Evolutionary conservation across 2,113 vertebrate genomes (phyloP).

Genomic region (Bos javanicus): DNA sequence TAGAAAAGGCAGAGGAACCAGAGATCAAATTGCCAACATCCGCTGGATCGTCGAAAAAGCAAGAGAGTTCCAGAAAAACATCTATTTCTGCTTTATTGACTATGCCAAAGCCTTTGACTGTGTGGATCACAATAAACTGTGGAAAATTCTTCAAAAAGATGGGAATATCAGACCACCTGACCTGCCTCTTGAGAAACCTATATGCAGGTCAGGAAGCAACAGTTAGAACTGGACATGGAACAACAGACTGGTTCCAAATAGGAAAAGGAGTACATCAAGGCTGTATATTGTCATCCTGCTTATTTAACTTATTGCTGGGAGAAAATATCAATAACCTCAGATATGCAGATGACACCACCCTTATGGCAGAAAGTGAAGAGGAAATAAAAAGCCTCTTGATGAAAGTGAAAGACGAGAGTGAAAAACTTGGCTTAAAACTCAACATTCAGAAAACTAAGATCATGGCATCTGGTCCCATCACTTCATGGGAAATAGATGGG

Average conservation of each 20-base stretch:
- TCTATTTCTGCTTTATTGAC: not conserved
- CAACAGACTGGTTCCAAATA: not conserved
- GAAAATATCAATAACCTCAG: not conserved
- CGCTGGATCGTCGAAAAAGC: fast-evolving
- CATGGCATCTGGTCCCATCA: not conserved
- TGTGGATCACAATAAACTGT: not conserved
- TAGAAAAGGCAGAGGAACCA: not conserved
- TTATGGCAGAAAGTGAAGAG: not conserved
- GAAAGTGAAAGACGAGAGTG: not conserved
- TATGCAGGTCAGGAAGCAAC: not conserved
- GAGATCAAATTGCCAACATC: not conserved
- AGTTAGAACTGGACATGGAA: not conserved
- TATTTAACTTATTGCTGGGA: not conserved
- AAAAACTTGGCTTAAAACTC: not conserved
- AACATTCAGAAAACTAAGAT: not conserved
- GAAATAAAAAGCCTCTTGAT: not conserved
- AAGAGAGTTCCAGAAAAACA: not conserved
- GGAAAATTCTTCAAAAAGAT: not conserved
- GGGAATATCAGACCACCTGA: not conserved
- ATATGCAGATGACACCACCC: not conserved
- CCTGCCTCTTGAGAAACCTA: not conserved
- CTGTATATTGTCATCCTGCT: not conserved
- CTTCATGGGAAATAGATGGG: not conserved
- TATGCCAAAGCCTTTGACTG: not conserved
- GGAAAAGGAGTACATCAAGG: not conserved